These are phyloP conservation scores for Cryptocephalus moraei DNA, from an alignment of 2,888 invertebrate species.

Conservation along the genomic window DNA sequence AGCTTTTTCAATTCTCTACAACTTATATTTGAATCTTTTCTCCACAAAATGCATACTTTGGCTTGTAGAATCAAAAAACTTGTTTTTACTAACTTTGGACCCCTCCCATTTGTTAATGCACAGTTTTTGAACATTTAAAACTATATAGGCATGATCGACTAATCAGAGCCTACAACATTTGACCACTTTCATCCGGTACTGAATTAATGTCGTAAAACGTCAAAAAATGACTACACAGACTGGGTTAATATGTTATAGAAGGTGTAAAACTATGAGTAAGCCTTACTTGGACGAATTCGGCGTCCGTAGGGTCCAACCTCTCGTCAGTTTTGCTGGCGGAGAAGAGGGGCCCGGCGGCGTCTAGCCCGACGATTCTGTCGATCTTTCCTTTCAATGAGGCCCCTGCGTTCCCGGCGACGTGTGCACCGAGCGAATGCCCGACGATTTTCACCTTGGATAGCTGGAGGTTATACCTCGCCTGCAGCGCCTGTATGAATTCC, in stretches of 20 bases:
- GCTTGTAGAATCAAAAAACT: no score
- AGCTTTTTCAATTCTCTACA: no score
- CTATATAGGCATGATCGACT: no score
- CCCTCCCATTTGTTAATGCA: no score
- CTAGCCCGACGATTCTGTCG: constrained; percentile 28
- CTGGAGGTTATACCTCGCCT: background rate
- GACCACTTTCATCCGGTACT: no score
- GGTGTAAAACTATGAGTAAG: background rate
- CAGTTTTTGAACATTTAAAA: no score
- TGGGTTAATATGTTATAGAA: background rate
- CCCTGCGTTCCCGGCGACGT: constrained; percentile 21
- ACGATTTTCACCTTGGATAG: constrained; percentile 9
- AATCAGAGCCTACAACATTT: no score
- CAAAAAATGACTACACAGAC: no score
- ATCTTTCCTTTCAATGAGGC: constrained; percentile 15
- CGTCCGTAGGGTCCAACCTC: constrained; percentile 28
- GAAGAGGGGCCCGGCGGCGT: constrained; percentile 29
- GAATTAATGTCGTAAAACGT: no score
- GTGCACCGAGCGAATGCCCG: constrained; percentile 28
- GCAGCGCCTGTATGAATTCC: constrained; percentile 1
- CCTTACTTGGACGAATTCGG: constrained; percentile 24
- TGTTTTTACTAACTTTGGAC: no score
- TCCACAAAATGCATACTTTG: no score
- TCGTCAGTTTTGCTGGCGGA: constrained; percentile 17
- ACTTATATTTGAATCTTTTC: no score